Evolutionary conservation across 92 coral and sea anemone genomes (phyloP).

Genomic region (Hydrozoanthus gracilis): DNA sequence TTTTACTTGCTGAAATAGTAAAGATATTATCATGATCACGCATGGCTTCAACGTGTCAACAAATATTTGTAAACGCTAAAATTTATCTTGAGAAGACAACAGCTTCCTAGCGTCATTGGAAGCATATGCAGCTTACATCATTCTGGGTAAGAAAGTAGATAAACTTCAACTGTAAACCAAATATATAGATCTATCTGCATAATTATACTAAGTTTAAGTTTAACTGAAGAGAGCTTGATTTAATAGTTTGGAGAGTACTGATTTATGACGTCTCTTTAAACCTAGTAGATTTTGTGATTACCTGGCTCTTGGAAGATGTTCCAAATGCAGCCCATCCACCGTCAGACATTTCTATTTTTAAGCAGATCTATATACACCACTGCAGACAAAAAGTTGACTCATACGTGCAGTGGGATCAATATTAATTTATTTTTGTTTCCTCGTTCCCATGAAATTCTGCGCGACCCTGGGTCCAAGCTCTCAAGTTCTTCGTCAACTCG

Average conservation of each 20-base stretch:
- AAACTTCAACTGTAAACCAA: too few relatives aligned
- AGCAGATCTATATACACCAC: not conserved
- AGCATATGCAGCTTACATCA: too few relatives aligned
- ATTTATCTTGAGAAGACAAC: not conserved
- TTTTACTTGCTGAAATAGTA: too few relatives aligned
- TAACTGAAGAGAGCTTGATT: too few relatives aligned
- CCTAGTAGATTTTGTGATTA: not conserved
- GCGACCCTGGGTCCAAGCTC: not conserved
- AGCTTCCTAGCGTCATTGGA: too few relatives aligned
- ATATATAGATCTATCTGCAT: too few relatives aligned
- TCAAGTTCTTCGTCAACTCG: not conserved
- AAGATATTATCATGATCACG: not conserved
- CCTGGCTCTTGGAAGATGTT: conserved; percentile 14
- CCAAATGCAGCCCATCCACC: conserved; percentile 36
- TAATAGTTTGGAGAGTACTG: too few relatives aligned
- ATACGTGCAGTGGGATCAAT: too few relatives aligned
- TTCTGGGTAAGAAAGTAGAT: too few relatives aligned
- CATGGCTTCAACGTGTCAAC: not conserved
- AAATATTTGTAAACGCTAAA: not conserved
- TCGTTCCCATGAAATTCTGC: conserved; percentile 4
- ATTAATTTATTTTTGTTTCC: not conserved
- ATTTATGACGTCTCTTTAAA: not conserved
- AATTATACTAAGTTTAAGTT: too few relatives aligned
- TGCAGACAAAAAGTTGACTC: not conserved
- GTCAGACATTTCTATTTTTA: conserved; percentile 15